Base-by-base conservation (phyloP, 2,888 invertebrate genomes). In the Catonia carolina region DNA sequence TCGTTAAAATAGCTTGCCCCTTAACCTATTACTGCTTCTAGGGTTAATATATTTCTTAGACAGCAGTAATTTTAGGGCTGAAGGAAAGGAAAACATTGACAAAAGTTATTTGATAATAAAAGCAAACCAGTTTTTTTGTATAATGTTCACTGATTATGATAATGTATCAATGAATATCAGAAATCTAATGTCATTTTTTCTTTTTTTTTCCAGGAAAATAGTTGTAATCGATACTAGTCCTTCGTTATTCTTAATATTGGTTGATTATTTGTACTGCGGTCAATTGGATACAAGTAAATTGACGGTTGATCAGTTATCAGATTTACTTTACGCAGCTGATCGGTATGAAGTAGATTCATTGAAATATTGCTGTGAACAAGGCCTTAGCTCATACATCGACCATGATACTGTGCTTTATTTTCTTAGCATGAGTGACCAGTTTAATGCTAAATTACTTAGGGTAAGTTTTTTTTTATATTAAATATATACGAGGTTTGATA, bases 401-500 rank as follows among this genome's bases (percentile, higher is more conserved):
- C 77, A 78, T 56, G 82, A 83, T 54, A 79, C 80, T 2, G 82
- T 80, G 1, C 73, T 84, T 47, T 83, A 80, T 68, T 76, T 83
- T 50, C 72, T 84, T 48, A 79, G 80, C 62, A 77, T 84, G 67
- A 82, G 83, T 2, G 84, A 85, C 71, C 83, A 83, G 63, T 82
- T 80, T 67, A 79, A 80, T 69, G 82, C 83, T 14, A 72, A 72
- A 60, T 69, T 73, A 55, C 70, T 82, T 57, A 75, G 76, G 73
- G 81, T 81, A 69, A 67, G 69, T 65, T 20, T 49, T 15, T 15
- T 20, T 36, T 12, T 10, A 33, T 27, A n/a, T n/a, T n/a, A n/a
- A n/a, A n/a, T n/a, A n/a, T n/a, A n/a, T n/a, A n/a, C n/a, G n/a
- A n/a, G n/a, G n/a, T n/a, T n/a, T n/a, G n/a, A n/a, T n/a, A n/a